Percentiles rank a stretch among this genome's conserved stretches.
Evolutionary conservation across 2,888 invertebrate genomes (phyloP).

Genomic region (Anoplius nigerrimus): DNA sequence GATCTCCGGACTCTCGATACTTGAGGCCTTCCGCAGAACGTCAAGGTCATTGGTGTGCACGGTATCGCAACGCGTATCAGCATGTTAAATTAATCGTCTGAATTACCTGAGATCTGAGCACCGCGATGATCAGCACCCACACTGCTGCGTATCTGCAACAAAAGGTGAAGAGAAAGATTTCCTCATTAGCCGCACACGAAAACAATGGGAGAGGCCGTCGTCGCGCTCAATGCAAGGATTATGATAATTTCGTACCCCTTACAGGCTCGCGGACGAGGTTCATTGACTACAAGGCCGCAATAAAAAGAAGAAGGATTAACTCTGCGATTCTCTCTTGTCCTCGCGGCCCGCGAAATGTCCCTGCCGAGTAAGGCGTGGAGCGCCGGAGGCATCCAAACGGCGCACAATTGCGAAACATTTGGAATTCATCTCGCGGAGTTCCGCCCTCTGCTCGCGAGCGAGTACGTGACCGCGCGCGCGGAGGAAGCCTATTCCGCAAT

Average conservation of each 20-base stretch:
- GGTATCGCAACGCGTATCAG: too few species aligned
- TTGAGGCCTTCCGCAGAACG: conserved; percentile 50
- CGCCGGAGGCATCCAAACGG: too few species aligned
- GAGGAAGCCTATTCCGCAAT: conserved; percentile 13
- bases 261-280: too few species aligned
- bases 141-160: conserved; percentile 67
- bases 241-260: too few species aligned
- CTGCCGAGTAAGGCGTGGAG: too few species aligned
- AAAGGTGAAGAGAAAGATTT: conserved; percentile 29
- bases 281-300: too few species aligned
- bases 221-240: not conserved
- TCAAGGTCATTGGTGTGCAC: too few species aligned
- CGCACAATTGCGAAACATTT: too few species aligned
- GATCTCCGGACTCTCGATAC: conserved; percentile 58
- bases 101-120: conserved; percentile 64
- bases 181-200: not conserved
- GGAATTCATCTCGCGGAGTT: too few species aligned
- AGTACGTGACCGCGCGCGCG: conserved; percentile 24
- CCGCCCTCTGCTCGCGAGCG: not conserved
- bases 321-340: not conserved
- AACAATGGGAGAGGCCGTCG: too few species aligned
- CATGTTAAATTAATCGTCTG: not conserved
- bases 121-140: conserved; percentile 64
- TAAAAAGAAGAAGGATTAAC: too few species aligned
- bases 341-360: not conserved